Base-by-base conservation (phyloP, 1,140 invertebrate genomes). In the Popillia japonica region DNA sequence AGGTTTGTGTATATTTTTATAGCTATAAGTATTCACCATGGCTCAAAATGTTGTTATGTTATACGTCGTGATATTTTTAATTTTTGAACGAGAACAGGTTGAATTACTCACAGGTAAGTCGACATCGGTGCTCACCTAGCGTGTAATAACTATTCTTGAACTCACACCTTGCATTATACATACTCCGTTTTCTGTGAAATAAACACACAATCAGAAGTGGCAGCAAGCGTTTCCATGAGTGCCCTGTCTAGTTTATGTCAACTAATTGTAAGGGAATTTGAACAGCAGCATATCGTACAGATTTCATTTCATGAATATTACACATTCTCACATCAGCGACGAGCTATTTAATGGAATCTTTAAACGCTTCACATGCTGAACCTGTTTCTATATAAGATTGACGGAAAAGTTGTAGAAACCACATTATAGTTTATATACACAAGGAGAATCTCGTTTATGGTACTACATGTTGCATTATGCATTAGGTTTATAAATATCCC, bases 101-200 rank as follows among this genome's bases (percentile, higher is more conserved):
- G 34, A 72, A 72, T 72, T 72, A 75, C 40, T 55, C 48, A 75
- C 73, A 17, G 40, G 40, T 42, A 42, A 41, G 73, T 75, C 73
- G 42, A 75, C 40, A 75, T 48, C 40, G 40, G 40, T 48, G 73
- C 42, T 75, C 73, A 75, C 40, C 17, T 9, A 41, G 73, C 40
- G 42, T 41, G 73, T 42, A 48, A 42, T 75, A 75, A 42, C 42
- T 34, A 22, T 42, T 76, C 48, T 48, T 42, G 40, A 40, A n/a
- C 76, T 77, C 44, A 40, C 76, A 59, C 59, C 59, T 77, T 77
- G 59, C 76, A 77, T 77, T 40, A 76, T 34, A 55, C 48, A 55
- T 55, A 55, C 48, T 55, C 48, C 48, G 11, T 17, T 55, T 55
- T 55, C 48, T 55, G 48, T 55, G 48, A 55, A 55, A 55, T 55